Evolutionary conservation across 2,113 vertebrate species (phyloP), one percentile per base, ranked within the genome.

Genomic region (Cyprinodon brontotheroides): DNA sequence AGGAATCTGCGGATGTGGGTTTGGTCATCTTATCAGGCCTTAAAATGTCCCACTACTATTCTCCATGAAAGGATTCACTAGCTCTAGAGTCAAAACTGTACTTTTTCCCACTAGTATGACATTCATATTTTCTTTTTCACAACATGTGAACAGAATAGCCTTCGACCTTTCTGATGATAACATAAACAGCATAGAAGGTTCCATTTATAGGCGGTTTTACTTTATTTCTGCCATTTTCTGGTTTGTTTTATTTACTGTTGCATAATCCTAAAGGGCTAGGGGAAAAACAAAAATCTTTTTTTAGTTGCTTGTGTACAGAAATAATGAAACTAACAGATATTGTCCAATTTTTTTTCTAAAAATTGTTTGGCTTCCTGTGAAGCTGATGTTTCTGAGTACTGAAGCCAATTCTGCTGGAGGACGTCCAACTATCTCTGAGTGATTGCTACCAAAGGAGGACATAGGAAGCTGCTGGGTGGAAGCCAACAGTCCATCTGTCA

Each of bases 101-200:
- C 29, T n/a, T 48, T 48, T 37, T 61, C 67, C 37, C 48, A 48
- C 38, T 20, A 40, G 37, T 8, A 11, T 67, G 17, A 45, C 14
- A 60, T 41, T n/a, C 63, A 8, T 4, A 64, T 13, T 17, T 45
- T 12, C 70, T 39, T 13, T 9, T 61, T 39, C 11, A 36, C 65
- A 62, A 59, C 76, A 82, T 88, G 86, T 84, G 86, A 87, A 86
- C 74, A 13, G 64, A 2, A 70, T 48, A 70, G 66, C 87, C 84
- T 86, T 76, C 47, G 79, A 87, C 83, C 87, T 76, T 61, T 75
- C 38, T 8, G 59, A 77, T 68, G 45, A 50, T 74, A 65, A 83
- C 68, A 68, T 70, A 73, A 76, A 50, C 45, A 74, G 76, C 53
- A 75, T 38, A 48, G 67, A 80, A 65, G 64, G 77, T n/a, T 71